Evolutionary conservation across 2,888 invertebrate genomes (phyloP), one percentile per base, ranked within the genome.

Genomic region (Coenonympha arcania): DNA sequence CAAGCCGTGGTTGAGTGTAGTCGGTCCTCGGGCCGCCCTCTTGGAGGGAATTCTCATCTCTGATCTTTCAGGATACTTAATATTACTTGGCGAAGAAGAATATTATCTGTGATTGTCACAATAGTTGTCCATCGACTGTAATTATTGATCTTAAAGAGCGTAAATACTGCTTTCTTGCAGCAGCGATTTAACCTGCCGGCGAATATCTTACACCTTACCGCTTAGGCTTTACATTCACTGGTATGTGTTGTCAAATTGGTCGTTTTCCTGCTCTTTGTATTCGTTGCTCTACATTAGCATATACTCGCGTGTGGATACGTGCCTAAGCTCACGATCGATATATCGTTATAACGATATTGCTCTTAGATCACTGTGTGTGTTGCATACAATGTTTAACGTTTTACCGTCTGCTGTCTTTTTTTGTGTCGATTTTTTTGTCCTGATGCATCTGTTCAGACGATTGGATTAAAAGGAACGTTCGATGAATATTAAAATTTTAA

Each of bases 221-320:
- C n/a, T n/a, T n/a, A n/a, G n/a, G n/a, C n/a, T n/a, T n/a, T n/a
- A n/a, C 34, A 24, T 15, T 50, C 71, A 69, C 58, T 59, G 55
- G 51, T 61, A 61, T 64, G 62, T 53, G 64, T 64, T 63, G 63
- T 61, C 64, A 42, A 53, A 59, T 52, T 33, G 57, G 50, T 53
- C 66, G 69, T 80, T 80, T 79, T 80, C 80, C 80, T 80, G 78
- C 71, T 74, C 76, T 71, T 78, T 76, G 75, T 73, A 55, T 63
- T 59, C 59, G 62, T 65, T 55, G 58, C 57, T 62, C 56, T 59
- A 63, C 61, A 74, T 76, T 73, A 71, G 59, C 71, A 73, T 71
- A 60, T 60, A 55, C 59, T 59, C 59, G 52, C 43, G 52, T 52
- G 52, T 51, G 57, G 41, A 48, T 64, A 73, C 76, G 73, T 77